phyloP scores from a whole-genome alignment of 2,113 vertebrate genomes.

The Rhizomys pruinosus region DNA sequence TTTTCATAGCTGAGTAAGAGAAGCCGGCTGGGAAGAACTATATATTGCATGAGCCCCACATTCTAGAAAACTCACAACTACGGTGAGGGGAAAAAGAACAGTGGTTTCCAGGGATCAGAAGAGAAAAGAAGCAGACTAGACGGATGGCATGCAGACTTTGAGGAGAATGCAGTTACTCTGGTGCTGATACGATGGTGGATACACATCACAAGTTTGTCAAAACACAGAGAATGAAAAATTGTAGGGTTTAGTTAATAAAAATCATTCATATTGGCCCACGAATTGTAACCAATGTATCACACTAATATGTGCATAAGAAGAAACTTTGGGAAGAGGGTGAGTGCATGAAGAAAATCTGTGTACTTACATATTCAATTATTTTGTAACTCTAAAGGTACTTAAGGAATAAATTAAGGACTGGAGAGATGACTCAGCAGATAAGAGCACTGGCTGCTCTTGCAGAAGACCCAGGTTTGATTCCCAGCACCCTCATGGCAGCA shows the following conservation, averaged over 20 bases:
- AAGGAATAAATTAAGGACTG: too few relatives aligned
- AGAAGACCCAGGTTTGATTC: too few relatives aligned
- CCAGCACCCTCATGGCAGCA: too few relatives aligned
- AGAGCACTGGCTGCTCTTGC: too few relatives aligned
- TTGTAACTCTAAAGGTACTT: background rate
- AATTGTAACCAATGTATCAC: background rate
- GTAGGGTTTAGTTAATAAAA: constrained; percentile 1
- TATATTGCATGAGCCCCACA: too few relatives aligned
- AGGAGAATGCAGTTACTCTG: background rate
- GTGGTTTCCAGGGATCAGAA: too few relatives aligned
- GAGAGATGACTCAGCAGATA: too few relatives aligned
- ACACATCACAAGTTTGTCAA: background rate
- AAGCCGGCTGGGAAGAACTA: too few relatives aligned
- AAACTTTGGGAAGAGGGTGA: background rate
- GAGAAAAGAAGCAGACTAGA: too few relatives aligned
- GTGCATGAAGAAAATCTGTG: background rate
- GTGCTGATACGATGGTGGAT: background rate
- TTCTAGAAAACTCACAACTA: too few relatives aligned
- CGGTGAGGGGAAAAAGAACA: too few relatives aligned
- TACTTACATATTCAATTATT: background rate
- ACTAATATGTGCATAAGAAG: background rate
- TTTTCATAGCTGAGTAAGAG: too few relatives aligned
- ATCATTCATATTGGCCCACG: background rate
- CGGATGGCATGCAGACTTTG: background rate
- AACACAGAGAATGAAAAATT: background rate